Evolutionary conservation across 2,113 vertebrate genomes (phyloP).

Genomic region (Pseudolaguvia tuberculata): DNA sequence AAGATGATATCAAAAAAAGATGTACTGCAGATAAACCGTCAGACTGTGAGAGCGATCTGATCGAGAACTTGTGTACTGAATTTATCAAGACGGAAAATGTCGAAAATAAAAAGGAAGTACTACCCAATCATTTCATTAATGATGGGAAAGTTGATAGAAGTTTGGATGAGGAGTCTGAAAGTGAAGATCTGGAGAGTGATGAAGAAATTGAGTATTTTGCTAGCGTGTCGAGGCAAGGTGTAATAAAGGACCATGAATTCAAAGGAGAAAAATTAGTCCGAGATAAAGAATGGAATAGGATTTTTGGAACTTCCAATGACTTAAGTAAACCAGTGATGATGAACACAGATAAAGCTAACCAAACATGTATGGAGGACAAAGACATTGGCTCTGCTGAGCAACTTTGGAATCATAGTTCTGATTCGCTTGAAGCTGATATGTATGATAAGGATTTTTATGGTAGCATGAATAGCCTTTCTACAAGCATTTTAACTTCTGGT

Average conservation of each 20-base stretch:
- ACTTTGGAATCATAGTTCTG: not conserved
- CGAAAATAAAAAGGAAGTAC: not conserved
- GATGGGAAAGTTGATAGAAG: not conserved
- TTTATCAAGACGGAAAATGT: not conserved
- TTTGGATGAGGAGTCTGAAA: not conserved
- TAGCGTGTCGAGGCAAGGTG: not conserved
- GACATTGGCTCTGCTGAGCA: not conserved
- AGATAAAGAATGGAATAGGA: not conserved
- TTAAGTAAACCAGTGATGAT: not conserved
- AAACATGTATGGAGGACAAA: not conserved
- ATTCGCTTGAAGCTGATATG: not conserved
- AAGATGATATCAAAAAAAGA: not conserved
- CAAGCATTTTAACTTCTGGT: slow-evolving; percentile 62
- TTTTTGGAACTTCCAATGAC: not conserved
- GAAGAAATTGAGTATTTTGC: slow-evolving; percentile 15
- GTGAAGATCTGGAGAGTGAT: not conserved
- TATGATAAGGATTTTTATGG: slow-evolving; percentile 10
- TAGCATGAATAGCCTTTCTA: slow-evolving; percentile 47
- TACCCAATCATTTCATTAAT: not conserved
- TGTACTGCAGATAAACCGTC: not conserved
- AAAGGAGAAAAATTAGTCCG: not conserved
- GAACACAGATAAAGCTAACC: slow-evolving; percentile 10
- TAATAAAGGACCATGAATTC: not conserved
- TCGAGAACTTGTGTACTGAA: not conserved
- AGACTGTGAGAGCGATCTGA: not conserved